Base-by-base conservation (phyloP, 2,797 vertebrate genomes). In the Periparus ater region DNA sequence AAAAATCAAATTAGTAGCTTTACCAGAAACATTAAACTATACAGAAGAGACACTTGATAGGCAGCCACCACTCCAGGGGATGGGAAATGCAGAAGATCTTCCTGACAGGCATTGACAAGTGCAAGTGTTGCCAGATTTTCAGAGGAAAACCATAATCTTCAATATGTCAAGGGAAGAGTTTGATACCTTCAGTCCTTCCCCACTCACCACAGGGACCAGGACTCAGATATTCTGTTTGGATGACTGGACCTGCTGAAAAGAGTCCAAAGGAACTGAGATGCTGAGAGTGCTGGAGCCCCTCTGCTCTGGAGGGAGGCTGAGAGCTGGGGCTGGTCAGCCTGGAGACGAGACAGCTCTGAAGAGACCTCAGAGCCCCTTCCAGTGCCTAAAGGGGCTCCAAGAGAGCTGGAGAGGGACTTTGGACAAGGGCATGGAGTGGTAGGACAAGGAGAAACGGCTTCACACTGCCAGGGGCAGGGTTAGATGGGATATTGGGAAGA, bases 21-120 rank as follows among this genome's bases (percentile, higher is more conserved):
- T 73, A 87, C 62, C 86, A 93, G 82, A 88, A 96, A 92, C 89
- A 88, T 54, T 66, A 51, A 76, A 40, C 38, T 75, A 73, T 53
- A 44, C n/a, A 55, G 72, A 68, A 85, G 50, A 94, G 93, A 72
- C 89, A 83, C 42, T 89, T 96, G 95, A 95, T 74, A 92, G 95
- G 95, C 96, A 95, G 94, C 68, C 47, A 80, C 85, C 61, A 67
- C 93, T 91, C 87, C 89, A 95, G 95, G 95, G 92, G 87, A 89
- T 50, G 42, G 81, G 34, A 85, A 85, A 88, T 23, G 53, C 79
- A 68, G 42, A 85, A 92, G 67, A 87, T 88, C 87, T 91, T 65
- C 79, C 85, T 88, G 94, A 95, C 95, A 95, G 75, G 82, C 63
- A 26, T 51, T n/a, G 89, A 87, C 84, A 83, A 38, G 79, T 66